Evolutionary conservation across 2,888 invertebrate species (phyloP).

Genomic region (Lithophane ornitopus): DNA sequence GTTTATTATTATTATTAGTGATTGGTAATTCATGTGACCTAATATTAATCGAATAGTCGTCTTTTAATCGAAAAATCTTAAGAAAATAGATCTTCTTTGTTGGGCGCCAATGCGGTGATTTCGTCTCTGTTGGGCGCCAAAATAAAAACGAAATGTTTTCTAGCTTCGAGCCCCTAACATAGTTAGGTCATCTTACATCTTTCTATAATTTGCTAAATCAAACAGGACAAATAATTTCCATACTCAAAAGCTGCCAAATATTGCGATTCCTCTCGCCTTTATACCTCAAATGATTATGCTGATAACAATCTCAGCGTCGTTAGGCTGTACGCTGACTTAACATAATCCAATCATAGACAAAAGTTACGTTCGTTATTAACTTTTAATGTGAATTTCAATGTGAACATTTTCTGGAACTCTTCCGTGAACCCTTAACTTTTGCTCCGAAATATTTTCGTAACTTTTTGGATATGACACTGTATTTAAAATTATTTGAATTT

Average conservation of each 20-base stretch:
- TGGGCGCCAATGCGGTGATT: constrained; percentile 34
- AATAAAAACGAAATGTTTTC: background rate
- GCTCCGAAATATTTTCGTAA: constrained; percentile 64
- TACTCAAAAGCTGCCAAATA: constrained; percentile 32
- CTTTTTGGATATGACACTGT: constrained; percentile 59
- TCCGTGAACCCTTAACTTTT: constrained; percentile 69
- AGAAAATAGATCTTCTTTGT: background rate
- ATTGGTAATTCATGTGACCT: background rate
- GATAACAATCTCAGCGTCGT: constrained; percentile 54
- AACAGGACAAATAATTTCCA: background rate
- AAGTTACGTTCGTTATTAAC: constrained; percentile 73
- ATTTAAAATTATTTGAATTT: constrained; percentile 53
- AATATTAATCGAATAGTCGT: background rate
- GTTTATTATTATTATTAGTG: too few relatives aligned
- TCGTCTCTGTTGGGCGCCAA: constrained; percentile 9
- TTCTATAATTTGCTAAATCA: background rate
- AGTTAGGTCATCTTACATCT: background rate
- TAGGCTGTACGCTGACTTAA: constrained; percentile 59
- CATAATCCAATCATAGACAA: constrained; percentile 71
- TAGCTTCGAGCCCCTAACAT: background rate
- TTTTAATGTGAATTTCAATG: constrained; percentile 73
- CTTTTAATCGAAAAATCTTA: background rate
- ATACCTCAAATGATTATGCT: constrained; percentile 53
- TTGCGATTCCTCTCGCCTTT: constrained; percentile 36
- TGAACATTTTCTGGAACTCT: constrained; percentile 61